phyloP scores from a whole-genome alignment of 2,797 vertebrate species.

The Pseudotriccus pelzelni region DNA sequence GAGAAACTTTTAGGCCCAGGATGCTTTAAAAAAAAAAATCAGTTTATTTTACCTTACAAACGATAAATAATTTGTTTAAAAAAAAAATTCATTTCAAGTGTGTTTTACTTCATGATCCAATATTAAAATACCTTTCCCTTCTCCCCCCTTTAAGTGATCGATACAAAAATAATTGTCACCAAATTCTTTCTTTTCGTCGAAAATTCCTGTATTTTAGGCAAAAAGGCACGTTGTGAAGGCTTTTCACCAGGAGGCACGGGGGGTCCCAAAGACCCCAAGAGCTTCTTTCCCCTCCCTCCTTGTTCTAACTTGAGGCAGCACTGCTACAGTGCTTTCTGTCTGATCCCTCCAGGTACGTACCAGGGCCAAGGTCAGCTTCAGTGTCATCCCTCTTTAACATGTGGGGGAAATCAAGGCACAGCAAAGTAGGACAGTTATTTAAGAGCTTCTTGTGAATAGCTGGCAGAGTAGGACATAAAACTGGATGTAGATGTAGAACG shows the following conservation, averaged over 20 bases:
- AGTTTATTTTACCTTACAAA: constrained; percentile 80
- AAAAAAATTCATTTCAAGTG: constrained; percentile 74
- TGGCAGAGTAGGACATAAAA: neutral
- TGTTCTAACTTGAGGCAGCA: neutral
- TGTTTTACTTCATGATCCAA: constrained; percentile 70
- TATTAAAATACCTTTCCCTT: constrained; percentile 58
- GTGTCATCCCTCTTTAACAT: neutral
- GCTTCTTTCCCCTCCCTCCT: neutral
- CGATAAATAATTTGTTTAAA: constrained; percentile 81
- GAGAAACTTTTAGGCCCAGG: neutral
- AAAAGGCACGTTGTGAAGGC: constrained; percentile 71
- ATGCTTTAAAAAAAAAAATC: constrained; percentile 29
- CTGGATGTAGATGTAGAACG: neutral
- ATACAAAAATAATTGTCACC: constrained; percentile 71
- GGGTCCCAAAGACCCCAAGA: neutral
- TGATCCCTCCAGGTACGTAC: neutral
- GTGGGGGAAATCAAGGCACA: constrained; percentile 27
- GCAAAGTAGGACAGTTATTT: neutral
- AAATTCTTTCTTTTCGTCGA: neutral
- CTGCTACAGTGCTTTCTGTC: neutral
- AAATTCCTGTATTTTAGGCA: constrained; percentile 14
- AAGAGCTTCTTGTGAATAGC: constrained; percentile 33
- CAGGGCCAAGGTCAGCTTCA: neutral
- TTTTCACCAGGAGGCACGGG: neutral
- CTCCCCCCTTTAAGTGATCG: neutral